Evolutionary conservation across 2,113 vertebrate species (phyloP).

Genomic region (Macquaria ambigua): DNA sequence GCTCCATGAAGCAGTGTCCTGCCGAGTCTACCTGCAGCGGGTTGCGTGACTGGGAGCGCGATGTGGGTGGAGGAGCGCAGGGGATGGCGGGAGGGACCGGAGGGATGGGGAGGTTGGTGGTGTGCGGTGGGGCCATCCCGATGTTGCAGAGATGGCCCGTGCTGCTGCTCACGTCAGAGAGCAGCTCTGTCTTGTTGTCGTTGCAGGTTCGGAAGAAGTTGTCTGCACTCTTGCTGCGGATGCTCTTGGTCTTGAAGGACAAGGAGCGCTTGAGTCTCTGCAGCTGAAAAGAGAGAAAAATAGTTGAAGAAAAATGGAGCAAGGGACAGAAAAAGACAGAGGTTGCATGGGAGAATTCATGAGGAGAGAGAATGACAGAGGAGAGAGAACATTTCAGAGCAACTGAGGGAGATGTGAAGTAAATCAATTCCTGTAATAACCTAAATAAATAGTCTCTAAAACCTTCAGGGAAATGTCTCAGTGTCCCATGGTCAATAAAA

Average conservation of each 20-base stretch:
- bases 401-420: neutral
- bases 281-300: slow-evolving; percentile 79
- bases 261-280: slow-evolving; percentile 97
- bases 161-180: slow-evolving; percentile 89
- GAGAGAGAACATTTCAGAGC: neutral
- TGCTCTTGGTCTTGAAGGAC: slow-evolving; percentile 98
- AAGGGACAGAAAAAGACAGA: neutral
- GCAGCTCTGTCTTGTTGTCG: slow-evolving; percentile 89
- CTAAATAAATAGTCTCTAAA: slow-evolving; percentile 25
- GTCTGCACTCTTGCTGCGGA: slow-evolving; percentile 98
- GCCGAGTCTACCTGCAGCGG: slow-evolving; percentile 86
- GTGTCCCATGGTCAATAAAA: slow-evolving; percentile 1
- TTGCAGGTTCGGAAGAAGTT: slow-evolving; percentile 94
- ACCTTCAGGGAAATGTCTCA: slow-evolving; percentile 26
- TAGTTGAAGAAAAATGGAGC: slow-evolving; percentile 56
- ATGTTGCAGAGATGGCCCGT: slow-evolving; percentile 87
- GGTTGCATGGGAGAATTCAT: neutral
- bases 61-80: slow-evolving; percentile 83
- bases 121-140: slow-evolving; percentile 76
- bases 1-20: slow-evolving; percentile 94
- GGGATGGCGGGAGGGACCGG: slow-evolving; percentile 80
- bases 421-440: slow-evolving; percentile 32
- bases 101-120: slow-evolving; percentile 67
- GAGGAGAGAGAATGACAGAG: neutral
- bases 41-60: slow-evolving; percentile 86